These are phyloP conservation scores for Ectobius pallidus DNA, from an alignment of 2,888 invertebrate genomes.

Conservation along the genomic window DNA sequence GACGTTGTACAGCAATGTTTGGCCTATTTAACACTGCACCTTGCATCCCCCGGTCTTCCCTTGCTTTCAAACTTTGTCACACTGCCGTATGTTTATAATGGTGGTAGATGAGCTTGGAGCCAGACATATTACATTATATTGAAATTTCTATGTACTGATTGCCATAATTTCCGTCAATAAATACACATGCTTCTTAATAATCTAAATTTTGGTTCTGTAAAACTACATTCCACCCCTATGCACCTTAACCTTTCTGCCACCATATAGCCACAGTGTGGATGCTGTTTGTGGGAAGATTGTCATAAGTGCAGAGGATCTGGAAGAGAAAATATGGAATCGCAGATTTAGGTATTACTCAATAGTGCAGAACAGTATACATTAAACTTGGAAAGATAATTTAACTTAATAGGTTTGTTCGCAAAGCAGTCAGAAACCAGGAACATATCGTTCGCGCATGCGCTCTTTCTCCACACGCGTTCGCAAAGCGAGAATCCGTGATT, in stretches of 20 bases:
- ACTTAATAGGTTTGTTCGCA: too few species aligned
- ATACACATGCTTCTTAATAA: conserved; percentile 38
- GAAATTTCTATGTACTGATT: conserved; percentile 42
- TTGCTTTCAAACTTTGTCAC: conserved; percentile 25
- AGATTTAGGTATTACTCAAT: too few species aligned
- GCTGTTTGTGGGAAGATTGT: background rate
- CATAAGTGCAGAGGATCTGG: background rate
- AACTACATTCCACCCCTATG: background rate
- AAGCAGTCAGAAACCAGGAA: too few species aligned
- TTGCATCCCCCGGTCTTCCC: conserved; percentile 30
- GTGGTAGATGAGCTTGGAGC: conserved; percentile 34
- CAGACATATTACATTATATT: conserved; percentile 29
- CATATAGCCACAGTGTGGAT: background rate
- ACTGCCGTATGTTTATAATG: conserved; percentile 35
- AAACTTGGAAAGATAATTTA: too few species aligned
- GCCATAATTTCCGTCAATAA: conserved; percentile 42
- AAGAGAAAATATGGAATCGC: conserved; percentile 4
- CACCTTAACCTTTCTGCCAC: too few species aligned
- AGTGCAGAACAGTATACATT: too few species aligned
- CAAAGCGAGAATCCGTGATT: too few species aligned
- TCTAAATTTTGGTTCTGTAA: conserved; percentile 16
- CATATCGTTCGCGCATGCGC: too few species aligned
- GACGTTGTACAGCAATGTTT: background rate
- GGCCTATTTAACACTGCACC: conserved; percentile 8
- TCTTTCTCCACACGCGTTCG: too few species aligned